Evolutionary conservation across 2,888 invertebrate genomes (phyloP), one percentile per base, ranked within the genome.

Genomic region (Trichopoda pennipes): DNA sequence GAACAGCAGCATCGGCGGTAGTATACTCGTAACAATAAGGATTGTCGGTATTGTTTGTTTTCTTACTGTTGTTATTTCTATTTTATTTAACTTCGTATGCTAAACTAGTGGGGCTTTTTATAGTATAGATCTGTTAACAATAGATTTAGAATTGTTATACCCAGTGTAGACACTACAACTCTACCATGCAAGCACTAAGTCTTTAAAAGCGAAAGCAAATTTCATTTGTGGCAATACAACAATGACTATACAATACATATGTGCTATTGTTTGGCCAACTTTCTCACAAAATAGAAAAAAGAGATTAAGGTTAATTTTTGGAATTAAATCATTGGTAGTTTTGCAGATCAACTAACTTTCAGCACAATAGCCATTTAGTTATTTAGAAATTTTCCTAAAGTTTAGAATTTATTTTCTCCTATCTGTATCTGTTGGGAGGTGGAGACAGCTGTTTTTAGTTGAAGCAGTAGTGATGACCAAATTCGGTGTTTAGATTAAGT

Each of bases 191-290:
- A 53, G 12, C 16, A 38, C 17, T 63, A 55, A 63, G 35, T 38
- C 4, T 60, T 58, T 75, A 79, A 82, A 82, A 82, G 79, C 82
- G 82, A 82, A 82, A 82, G 82, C 82, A 75, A 44, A 75, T 82
- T 70, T 51, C 72, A 64, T 32, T 78, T 74, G 60, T 78, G 55
- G 64, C 23, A 47, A 23, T 47, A 66, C 17, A 61, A 51, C 55
- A 76, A 53, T 42, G 14, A 4, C 19, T 44, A 23, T 19, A 64
- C 63, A 35, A 47, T 55, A 47, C 19, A 28, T 55, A 23, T 17
- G 47, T 51, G 4, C 63, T 69, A 76, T 79, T 79, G 61, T 76
- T 79, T 70, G 19, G 42, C 44, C 64, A 60, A 81, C 70, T 78
- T 81, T 42, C 35, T n/a, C 56, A 32, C 63, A 61, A 21, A 17